phyloP scores from a whole-genome alignment of 35 echinoderm and acorn worm species.

The Stichopus chloronotus region DNA sequence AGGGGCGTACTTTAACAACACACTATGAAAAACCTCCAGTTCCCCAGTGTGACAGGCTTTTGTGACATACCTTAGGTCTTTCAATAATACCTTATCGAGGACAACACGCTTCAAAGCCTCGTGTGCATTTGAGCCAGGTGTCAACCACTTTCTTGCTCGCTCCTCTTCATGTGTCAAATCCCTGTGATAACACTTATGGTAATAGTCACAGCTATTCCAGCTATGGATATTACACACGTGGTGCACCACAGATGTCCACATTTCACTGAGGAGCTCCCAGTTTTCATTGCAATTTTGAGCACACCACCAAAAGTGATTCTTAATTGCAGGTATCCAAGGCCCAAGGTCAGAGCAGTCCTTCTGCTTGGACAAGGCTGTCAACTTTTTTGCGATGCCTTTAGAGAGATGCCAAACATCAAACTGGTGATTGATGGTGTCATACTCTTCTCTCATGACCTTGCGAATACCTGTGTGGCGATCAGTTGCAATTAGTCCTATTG shows the following conservation, averaged over 20 bases:
- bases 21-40: slow-evolving; percentile 46
- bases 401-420: slow-evolving; percentile 60
- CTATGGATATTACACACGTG: slow-evolving; percentile 19
- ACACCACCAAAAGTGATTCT: slow-evolving; percentile 68
- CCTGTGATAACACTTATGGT: neutral
- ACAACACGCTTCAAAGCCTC: slow-evolving; percentile 60
- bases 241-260: slow-evolving; percentile 23
- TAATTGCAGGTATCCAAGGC: slow-evolving; percentile 52
- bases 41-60: slow-evolving; percentile 59
- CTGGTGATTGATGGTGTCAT: slow-evolving; percentile 34
- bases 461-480: slow-evolving; percentile 27
- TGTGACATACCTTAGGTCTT: slow-evolving; percentile 34
- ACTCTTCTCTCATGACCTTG: slow-evolving; percentile 40
- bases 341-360: slow-evolving; percentile 45
- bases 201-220: slow-evolving; percentile 24
- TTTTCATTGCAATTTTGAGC: slow-evolving; percentile 36
- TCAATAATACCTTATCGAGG: slow-evolving; percentile 38
- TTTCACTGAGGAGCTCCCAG: neutral
- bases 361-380: slow-evolving; percentile 21
- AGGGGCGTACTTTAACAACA: slow-evolving; percentile 48
- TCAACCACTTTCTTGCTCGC: slow-evolving; percentile 58
- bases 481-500: neutral
- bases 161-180: neutral
- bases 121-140: slow-evolving; percentile 31
- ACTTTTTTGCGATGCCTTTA: slow-evolving; percentile 48